Percentiles rank a stretch among this genome's conserved stretches.
phyloP scores from a whole-genome alignment of 2,797 vertebrate species.

The Pogoniulus pusillus region DNA sequence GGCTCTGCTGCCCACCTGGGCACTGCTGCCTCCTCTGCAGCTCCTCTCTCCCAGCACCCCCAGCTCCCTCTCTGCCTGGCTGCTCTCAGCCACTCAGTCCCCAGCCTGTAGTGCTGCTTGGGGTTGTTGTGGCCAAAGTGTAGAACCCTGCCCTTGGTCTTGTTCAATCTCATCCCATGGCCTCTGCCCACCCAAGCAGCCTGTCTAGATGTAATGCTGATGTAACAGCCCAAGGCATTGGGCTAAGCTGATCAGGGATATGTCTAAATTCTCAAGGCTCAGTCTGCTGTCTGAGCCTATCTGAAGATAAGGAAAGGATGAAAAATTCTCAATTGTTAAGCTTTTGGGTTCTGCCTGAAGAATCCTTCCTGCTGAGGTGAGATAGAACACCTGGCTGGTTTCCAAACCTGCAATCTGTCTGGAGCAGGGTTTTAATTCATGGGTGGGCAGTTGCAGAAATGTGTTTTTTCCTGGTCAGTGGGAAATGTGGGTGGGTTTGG shows the following conservation, averaged over 20 bases:
- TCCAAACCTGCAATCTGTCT: not conserved
- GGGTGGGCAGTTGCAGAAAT: not conserved
- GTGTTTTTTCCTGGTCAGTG: not conserved
- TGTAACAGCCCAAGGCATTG: not conserved
- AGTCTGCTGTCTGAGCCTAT: not conserved
- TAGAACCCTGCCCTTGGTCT: too few species aligned
- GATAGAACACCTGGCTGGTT: constrained; percentile 31
- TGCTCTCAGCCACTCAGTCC: too few species aligned
- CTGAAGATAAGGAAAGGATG: constrained; percentile 3
- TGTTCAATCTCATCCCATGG: too few species aligned
- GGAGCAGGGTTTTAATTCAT: constrained; percentile 12
- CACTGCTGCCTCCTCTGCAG: too few species aligned
- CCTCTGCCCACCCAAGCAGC: too few species aligned
- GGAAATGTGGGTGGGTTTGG: not conserved
- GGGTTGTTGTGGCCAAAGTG: too few species aligned
- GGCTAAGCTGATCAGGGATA: not conserved
- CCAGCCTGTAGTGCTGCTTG: too few species aligned
- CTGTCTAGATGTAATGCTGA: too few species aligned
- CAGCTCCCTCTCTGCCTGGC: too few species aligned
- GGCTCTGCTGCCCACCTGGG: too few species aligned
- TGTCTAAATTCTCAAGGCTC: not conserved
- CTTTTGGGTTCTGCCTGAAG: not conserved
- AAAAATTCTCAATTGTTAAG: not conserved
- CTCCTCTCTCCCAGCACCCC: too few species aligned
- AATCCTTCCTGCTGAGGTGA: constrained; percentile 15